Percentiles rank a stretch among this genome's conserved stretches.
Evolutionary conservation across 92 coral and sea anemone species (phyloP).

Genomic region (Phenganax marumi): DNA sequence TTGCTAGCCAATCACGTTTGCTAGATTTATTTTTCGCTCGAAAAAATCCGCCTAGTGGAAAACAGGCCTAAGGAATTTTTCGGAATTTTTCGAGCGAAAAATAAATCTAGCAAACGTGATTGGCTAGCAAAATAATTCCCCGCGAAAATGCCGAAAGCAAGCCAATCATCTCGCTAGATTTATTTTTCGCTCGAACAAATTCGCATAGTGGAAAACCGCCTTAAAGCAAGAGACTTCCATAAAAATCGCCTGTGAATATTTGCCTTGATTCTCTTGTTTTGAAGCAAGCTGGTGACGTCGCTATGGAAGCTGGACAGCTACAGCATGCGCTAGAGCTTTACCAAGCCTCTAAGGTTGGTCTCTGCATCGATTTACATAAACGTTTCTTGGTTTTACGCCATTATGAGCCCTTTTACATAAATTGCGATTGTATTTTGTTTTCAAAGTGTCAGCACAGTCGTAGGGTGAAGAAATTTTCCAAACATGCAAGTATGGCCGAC

Average conservation of each 20-base stretch:
- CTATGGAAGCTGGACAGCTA: conserved; percentile 66
- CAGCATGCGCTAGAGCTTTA: conserved; percentile 86
- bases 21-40: too few species aligned
- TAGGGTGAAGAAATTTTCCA: conserved; percentile 88
- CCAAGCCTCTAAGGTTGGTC: conserved; percentile 85
- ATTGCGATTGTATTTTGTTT: not conserved
- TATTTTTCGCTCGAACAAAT: too few species aligned
- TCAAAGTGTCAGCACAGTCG: conserved; percentile 74
- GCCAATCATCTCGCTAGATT: too few species aligned
- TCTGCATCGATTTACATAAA: not conserved
- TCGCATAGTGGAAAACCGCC: too few species aligned
- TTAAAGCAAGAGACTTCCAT: not conserved
- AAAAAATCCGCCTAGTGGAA: too few species aligned
- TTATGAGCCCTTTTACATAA: not conserved
- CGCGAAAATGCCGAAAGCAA: too few species aligned
- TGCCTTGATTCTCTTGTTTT: not conserved
- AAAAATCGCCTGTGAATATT: not conserved
- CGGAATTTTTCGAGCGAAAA: too few species aligned
- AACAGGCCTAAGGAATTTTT: too few species aligned
- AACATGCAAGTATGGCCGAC: conserved; percentile 81
- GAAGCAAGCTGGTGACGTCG: conserved; percentile 91
- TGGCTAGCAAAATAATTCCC: too few species aligned
- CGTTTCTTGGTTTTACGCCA: not conserved
- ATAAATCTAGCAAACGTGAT: too few species aligned
- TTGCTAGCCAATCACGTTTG: too few species aligned